Percentiles rank a stretch among this genome's conserved stretches.
phyloP scores from a whole-genome alignment of 92 coral and sea anemone species.

The Siderastrea radians region DNA sequence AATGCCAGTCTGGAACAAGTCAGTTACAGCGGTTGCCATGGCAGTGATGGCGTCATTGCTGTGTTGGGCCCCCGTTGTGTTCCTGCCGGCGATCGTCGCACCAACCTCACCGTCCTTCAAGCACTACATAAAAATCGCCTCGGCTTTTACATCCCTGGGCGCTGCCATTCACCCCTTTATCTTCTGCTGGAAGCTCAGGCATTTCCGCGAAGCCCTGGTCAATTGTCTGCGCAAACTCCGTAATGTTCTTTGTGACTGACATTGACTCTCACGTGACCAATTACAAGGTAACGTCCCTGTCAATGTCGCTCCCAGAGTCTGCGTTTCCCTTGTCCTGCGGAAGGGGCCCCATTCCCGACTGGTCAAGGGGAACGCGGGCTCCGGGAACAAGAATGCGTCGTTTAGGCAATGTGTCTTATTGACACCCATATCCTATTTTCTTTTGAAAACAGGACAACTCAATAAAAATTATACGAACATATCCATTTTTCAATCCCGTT shows the following conservation, averaged over 20 bases:
- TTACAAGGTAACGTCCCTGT: too few relatives aligned
- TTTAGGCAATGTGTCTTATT: too few relatives aligned
- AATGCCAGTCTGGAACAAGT: not conserved
- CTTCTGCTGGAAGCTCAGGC: slow-evolving; percentile 18
- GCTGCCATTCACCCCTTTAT: slow-evolving; percentile 5
- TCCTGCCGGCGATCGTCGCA: not conserved
- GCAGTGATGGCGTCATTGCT: not conserved
- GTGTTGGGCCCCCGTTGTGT: slow-evolving; percentile 19
- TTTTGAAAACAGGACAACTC: too few relatives aligned
- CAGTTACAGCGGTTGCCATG: slow-evolving; percentile 10
- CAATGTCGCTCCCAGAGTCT: too few relatives aligned
- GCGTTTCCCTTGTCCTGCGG: too few relatives aligned
- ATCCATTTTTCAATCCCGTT: too few relatives aligned
- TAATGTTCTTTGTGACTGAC: not conserved
- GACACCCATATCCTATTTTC: too few relatives aligned
- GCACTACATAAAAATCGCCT: slow-evolving; percentile 14
- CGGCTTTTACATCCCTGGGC: not conserved
- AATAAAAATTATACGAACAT: too few relatives aligned
- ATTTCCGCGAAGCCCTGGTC: slow-evolving; percentile 5
- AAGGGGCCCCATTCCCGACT: too few relatives aligned
- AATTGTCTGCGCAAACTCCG: slow-evolving; percentile 1
- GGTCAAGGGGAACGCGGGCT: too few relatives aligned
- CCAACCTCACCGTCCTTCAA: slow-evolving; percentile 15
- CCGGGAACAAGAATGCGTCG: too few relatives aligned
- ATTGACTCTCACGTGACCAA: not conserved